phyloP scores from a whole-genome alignment of 2,888 invertebrate genomes.

The Xiphydria camelus region DNA sequence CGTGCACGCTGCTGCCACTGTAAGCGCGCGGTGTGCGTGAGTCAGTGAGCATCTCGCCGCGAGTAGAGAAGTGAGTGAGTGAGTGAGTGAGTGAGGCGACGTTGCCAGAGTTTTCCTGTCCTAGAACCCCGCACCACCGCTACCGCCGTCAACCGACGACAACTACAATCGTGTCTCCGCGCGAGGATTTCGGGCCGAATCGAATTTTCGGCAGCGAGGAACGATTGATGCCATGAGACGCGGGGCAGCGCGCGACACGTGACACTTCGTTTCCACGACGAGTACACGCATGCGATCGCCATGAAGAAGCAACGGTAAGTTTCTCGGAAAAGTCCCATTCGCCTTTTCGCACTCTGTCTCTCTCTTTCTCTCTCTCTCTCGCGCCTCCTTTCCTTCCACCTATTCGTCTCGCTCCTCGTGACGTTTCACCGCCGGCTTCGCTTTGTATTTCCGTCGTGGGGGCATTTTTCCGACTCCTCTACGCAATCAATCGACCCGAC shows the following conservation, averaged over 20 bases:
- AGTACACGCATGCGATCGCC: slow-evolving; percentile 36
- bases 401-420: slow-evolving; percentile 5
- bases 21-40: slow-evolving; percentile 8
- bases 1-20: slow-evolving; percentile 1
- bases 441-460: slow-evolving; percentile 23
- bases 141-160: too few species aligned
- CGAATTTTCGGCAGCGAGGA: background rate
- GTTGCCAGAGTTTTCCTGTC: slow-evolving; percentile 43
- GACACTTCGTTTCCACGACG: slow-evolving; percentile 37
- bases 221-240: slow-evolving; percentile 40
- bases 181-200: slow-evolving; percentile 4
- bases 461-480: too few species aligned
- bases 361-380: background rate
- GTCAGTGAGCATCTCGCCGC: slow-evolving; percentile 13
- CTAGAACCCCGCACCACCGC: background rate
- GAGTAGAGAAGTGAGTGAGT: slow-evolving; percentile 5
- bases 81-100: slow-evolving; percentile 41
- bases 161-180: background rate
- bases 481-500: too few species aligned
- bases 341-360: background rate
- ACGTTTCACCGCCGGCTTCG: slow-evolving; percentile 22
- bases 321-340: slow-evolving; percentile 6
- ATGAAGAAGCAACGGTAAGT: slow-evolving; percentile 52
- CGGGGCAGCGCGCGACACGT: slow-evolving; percentile 40
- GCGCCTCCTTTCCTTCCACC: background rate